Base-by-base conservation (phyloP, 2,113 vertebrate genomes). In the Rhinolophus ferrumequinum region DNA sequence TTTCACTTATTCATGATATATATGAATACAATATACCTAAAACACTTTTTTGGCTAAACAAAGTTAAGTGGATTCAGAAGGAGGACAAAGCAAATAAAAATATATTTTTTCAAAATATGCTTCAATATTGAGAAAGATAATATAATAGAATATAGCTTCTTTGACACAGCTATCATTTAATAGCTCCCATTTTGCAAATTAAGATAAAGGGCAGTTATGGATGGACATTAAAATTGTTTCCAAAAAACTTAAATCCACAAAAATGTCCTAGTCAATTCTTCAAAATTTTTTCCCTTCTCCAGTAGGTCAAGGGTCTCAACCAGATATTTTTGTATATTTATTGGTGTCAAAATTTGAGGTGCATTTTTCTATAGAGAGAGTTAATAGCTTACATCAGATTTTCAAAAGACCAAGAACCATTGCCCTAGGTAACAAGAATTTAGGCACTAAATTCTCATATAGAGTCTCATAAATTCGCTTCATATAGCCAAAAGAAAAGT, bases 381-480 rank as follows among this genome's bases (percentile, higher is more conserved):
- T 79, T 73, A 67, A 79, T 26, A 92, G 9, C 3, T 73, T 62
- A 38, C 60, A 18, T 79, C 50, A 85, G 7, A 73, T 18, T 72
- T 85, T 81, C 28, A 67, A 77, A 83, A 90, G 54, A 93, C 14
- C 38, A 93, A 73, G 66, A 67, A 86, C 24, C 15, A 10, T n/a
- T 73, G 21, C 6, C 54, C 14, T 16, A 94, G 5, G 35, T n/a
- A 58, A 60, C 10, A 72, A 93, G 44, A 92, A 90, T 1, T 56
- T 44, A 50, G 30, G 14, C n/a, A 54, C 10, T 77, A 30, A 84
- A 54, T 92, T 95, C 58, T 82, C 79, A 84, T 12, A 54, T 24
- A 58, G 12, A 21, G 28, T 82, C 24, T 87, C 33, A 89, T n/a
- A n/a, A 88, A 60, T 84, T 95, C 85, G 50, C 79, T 92, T 94